Conservation (phyloP, 2,888 invertebrate species). For the Nemotelus pantherinus region DNA sequence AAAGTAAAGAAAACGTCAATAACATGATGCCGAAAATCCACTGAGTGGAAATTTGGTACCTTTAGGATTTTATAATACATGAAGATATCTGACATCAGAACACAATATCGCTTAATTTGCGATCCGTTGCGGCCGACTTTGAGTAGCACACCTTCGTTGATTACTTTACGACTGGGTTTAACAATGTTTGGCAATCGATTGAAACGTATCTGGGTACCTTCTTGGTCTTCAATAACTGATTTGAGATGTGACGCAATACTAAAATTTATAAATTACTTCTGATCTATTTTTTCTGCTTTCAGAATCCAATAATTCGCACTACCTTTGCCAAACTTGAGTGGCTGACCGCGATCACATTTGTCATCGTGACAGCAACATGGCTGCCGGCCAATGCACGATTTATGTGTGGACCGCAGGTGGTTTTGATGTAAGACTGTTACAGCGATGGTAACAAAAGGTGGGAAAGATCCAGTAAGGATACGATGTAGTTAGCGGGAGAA, state of each 20-base stretch:
- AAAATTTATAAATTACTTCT: constrained; percentile 24
- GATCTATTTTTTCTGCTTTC: neutral
- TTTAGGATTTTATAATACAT: constrained; percentile 76
- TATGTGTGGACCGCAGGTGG: no score
- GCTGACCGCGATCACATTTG: no score
- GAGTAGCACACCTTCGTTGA: constrained; percentile 73
- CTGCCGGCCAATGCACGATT: no score
- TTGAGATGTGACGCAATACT: constrained; percentile 79
- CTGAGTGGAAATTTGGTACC: constrained; percentile 30
- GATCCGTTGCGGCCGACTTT: constrained; percentile 68
- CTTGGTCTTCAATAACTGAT: constrained; percentile 76
- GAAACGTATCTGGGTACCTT: constrained; percentile 74
- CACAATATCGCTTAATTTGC: constrained; percentile 71
- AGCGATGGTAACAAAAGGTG: no score
- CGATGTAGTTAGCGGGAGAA: no score
- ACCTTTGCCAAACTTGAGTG: constrained; percentile 61
- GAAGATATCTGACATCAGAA: constrained; percentile 78
- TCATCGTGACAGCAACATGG: no score
- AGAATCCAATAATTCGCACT: constrained; percentile 20
- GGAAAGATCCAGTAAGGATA: no score
- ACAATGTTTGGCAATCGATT: constrained; percentile 74
- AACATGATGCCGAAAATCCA: neutral
- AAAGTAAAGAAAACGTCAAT: neutral
- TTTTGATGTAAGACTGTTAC: no score
- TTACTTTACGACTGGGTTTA: constrained; percentile 70